Percentiles rank a stretch among this genome's conserved stretches.
Evolutionary conservation across 2,797 vertebrate genomes (phyloP).

Genomic region (Ibycter americanus): DNA sequence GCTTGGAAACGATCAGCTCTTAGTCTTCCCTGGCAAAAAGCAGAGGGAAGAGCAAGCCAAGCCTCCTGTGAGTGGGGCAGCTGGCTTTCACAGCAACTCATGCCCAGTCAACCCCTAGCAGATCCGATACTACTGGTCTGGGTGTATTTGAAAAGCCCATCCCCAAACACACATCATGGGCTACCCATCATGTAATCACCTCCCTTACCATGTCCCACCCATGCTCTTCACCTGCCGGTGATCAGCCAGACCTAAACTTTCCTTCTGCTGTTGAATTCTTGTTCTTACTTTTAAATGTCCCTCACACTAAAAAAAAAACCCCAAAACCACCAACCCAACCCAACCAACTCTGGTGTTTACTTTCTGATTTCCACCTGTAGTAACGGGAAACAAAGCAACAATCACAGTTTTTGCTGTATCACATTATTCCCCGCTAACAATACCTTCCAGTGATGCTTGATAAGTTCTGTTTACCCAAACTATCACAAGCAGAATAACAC

Average conservation of each 20-base stretch:
- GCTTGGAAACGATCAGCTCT: neutral
- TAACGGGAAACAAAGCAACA: conserved; percentile 22
- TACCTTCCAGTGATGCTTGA: neutral
- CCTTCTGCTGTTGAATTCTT: neutral
- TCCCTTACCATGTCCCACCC: neutral
- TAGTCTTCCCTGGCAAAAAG: neutral
- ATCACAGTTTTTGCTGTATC: neutral
- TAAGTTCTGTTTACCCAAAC: conserved; percentile 39
- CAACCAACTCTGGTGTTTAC: conserved; percentile 5
- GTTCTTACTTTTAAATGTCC: neutral
- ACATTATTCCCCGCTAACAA: neutral
- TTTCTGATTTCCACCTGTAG: conserved; percentile 32
- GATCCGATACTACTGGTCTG: neutral
- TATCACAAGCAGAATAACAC: conserved; percentile 43
- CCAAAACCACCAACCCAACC: neutral
- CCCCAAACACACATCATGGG: neutral
- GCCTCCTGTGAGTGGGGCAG: neutral
- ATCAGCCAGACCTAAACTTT: neutral
- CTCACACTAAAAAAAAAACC: neutral
- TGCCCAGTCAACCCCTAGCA: neutral
- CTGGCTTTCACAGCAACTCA: neutral
- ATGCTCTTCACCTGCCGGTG: neutral
- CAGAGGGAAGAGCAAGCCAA: neutral
- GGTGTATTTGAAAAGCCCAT: neutral
- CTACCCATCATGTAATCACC: neutral